Evolutionary conservation across 2,113 vertebrate genomes (phyloP), one percentile per base, ranked within the genome.

Genomic region (Percina caprodes): DNA sequence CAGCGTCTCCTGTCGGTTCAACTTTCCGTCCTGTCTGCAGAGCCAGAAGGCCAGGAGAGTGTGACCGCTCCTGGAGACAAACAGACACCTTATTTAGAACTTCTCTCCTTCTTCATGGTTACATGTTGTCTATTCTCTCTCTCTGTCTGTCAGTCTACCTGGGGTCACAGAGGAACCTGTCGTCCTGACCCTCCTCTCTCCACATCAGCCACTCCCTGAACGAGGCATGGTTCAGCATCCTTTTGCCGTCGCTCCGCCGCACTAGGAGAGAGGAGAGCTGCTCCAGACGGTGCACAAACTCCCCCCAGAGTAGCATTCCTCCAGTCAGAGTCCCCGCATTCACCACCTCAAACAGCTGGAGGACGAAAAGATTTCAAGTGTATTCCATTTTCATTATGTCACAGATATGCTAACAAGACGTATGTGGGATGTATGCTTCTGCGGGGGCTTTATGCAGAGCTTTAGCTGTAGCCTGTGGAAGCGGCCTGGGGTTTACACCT

Each of bases 161-260:
- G 78, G 97, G 97, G 88, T 99, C 98, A 80, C 98, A 99, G 75
- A 99, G 97, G 93, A 99, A 99, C 93, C 98, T 95, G 91, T 96
- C 97, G 82, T 99, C 99, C 95, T 99, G 98, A 69, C 97, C 98
- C 89, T 99, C 97, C 89, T 99, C 98, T 94, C 98, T 96, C 98
- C 98, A 99, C 82, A 99, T 96, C 74, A 99, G 95, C 98, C 98
- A 99, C 80, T 99, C 98, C 88, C 98, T 96, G 93, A 99, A 99
- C 80, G 98, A 99, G 74, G 97, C 96, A 80, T 99, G 98, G 83
- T 96, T 97, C 66, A 99, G 97, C 98, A 99, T 99, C 86, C 98
- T 94, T 13, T 96, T 97, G 92, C 98, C 97, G 48, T 99, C 98
- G 74, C 96, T 95, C 72, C 97, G 95, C 85, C 95, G 96, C 88